A percentile compares a stretch with the other conserved stretches of the same genome.
phyloP scores from a whole-genome alignment of 2,113 vertebrate species.

The Ptyas mucosa region DNA sequence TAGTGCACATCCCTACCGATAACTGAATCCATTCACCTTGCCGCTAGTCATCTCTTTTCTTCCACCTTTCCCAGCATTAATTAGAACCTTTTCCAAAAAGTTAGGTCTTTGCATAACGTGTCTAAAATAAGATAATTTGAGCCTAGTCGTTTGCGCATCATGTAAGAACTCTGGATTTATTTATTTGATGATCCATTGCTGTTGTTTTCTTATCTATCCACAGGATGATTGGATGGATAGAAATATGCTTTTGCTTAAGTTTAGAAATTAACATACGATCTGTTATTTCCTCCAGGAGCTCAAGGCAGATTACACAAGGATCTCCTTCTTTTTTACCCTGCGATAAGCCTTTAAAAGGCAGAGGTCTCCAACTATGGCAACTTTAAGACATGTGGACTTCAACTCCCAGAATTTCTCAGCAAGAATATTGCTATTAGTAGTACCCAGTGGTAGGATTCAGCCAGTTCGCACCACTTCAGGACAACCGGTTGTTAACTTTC shows the following conservation, averaged over 20 bases:
- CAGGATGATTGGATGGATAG: neutral
- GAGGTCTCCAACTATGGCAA: too few relatives aligned
- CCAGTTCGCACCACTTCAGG: too few relatives aligned
- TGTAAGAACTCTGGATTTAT: neutral
- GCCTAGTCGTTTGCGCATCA: neutral
- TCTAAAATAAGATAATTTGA: neutral
- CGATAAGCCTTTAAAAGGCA: neutral
- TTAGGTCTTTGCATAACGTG: neutral
- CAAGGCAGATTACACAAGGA: neutral
- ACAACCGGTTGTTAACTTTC: too few relatives aligned
- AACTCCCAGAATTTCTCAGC: too few relatives aligned
- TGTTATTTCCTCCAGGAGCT: neutral
- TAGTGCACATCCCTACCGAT: neutral
- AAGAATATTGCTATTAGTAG: neutral
- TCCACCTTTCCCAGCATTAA: neutral
- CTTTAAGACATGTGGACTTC: too few relatives aligned
- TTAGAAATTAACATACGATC: neutral
- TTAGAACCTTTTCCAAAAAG: neutral
- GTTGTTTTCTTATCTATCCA: neutral
- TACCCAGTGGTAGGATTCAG: too few relatives aligned
- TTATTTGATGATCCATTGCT: neutral
- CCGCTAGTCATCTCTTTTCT: neutral
- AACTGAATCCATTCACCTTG: neutral
- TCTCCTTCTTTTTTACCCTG: neutral
- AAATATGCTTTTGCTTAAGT: neutral